Evolutionary conservation across 2,888 invertebrate species (phyloP).

Genomic region (Cremastinae sp.): DNA sequence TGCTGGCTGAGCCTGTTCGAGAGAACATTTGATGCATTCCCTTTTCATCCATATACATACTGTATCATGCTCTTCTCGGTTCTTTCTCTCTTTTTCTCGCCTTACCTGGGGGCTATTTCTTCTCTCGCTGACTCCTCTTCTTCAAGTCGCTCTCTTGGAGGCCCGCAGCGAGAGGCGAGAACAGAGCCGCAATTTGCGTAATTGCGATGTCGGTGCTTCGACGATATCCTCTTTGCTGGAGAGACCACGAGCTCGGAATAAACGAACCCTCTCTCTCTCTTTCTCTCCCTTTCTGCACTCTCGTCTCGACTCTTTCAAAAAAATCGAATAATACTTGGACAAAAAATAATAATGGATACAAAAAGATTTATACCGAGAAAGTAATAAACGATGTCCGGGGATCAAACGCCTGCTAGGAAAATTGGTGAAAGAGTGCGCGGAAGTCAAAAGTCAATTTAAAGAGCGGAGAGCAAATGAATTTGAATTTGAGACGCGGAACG

Average conservation of each 20-base stretch:
- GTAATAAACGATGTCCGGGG: no score
- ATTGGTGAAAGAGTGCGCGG: neutral
- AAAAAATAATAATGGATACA: no score
- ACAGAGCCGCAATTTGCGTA: slow-evolving; percentile 78
- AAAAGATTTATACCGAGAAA: no score
- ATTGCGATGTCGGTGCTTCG: slow-evolving; percentile 74
- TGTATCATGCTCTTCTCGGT: neutral
- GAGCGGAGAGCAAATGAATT: slow-evolving; percentile 9
- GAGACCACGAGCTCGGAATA: slow-evolving; percentile 42
- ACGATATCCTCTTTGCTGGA: slow-evolving; percentile 58
- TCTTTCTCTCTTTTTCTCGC: slow-evolving; percentile 21
- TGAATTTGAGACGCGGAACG: slow-evolving; percentile 33
- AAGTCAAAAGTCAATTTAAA: neutral
- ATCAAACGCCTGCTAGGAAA: no score
- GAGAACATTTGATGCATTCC: slow-evolving; percentile 26
- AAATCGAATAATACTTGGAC: no score
- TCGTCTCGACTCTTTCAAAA: no score
- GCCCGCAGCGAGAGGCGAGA: slow-evolving; percentile 74
- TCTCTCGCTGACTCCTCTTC: slow-evolving; percentile 9
- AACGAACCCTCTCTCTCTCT: slow-evolving; percentile 39
- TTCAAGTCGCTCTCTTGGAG: slow-evolving; percentile 42
- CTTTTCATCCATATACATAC: slow-evolving; percentile 2
- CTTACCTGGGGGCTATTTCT: slow-evolving; percentile 37
- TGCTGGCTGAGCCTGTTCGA: slow-evolving; percentile 2
- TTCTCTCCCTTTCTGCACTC: neutral